These are phyloP conservation scores for Urocolius indicus DNA, from an alignment of 2,113 vertebrate species.

Conservation along the genomic window DNA sequence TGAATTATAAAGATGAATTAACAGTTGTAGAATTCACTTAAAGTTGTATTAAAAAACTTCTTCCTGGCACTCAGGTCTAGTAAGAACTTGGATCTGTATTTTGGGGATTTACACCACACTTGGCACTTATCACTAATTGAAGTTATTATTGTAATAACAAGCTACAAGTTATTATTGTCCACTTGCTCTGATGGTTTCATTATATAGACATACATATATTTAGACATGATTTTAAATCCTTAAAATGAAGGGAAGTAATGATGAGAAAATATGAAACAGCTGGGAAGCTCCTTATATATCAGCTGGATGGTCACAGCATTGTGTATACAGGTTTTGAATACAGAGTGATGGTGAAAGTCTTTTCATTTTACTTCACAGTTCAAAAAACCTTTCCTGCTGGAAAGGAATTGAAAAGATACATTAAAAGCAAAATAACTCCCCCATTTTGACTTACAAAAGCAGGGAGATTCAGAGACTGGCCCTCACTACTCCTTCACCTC, in stretches of 20 bases:
- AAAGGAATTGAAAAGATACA: neutral
- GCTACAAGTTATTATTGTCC: neutral
- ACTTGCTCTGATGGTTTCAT: neutral
- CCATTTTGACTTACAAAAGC: neutral
- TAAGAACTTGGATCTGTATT: neutral
- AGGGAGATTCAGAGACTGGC: neutral
- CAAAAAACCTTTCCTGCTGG: neutral
- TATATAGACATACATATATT: neutral
- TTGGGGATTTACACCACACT: neutral
- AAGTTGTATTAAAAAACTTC: neutral
- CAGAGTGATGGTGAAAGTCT: neutral
- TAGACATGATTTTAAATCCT: neutral
- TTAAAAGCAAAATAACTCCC: conserved; percentile 22
- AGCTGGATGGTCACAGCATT: neutral
- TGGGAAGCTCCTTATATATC: neutral
- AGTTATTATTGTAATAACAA: neutral
- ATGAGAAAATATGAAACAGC: neutral
- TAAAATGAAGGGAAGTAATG: neutral
- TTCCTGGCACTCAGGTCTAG: neutral
- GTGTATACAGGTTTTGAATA: neutral
- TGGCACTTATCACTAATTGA: neutral
- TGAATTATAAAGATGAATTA: neutral
- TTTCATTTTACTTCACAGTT: neutral
- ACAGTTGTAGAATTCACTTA: neutral
- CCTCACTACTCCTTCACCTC: neutral